Evolutionary conservation across 2,888 invertebrate genomes (phyloP), one percentile per base, ranked within the genome.

Genomic region (Teinopalpus imperialis): DNA sequence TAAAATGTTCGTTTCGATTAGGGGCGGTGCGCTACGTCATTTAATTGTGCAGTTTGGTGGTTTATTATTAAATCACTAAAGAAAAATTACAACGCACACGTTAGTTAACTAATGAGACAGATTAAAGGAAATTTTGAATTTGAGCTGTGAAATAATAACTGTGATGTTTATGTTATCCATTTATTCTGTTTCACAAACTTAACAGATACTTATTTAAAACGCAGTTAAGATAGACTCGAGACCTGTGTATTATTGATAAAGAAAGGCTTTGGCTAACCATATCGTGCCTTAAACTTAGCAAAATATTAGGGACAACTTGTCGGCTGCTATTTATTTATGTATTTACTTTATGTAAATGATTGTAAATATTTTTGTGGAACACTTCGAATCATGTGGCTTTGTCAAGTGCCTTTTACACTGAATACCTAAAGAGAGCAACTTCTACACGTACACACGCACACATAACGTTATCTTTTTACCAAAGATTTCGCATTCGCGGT

Each of bases 1-100:
- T n/a, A n/a, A n/a, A n/a, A n/a, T n/a, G n/a, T n/a, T n/a, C n/a
- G n/a, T n/a, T 18, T 20, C 34, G 18, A n/a, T 10, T 5, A 7
- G 8, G 5, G 23, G 16, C 5, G 24, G 6, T 4, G 23, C 16
- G n/a, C 1, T 8, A 30, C 9, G 12, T 29, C 35, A 10, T 34
- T 26, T 34, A 48, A 35, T 49, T 55, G 49, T 58, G 49, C 49
- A 57, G 54, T 59, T 49, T 54, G 37, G 63, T 65, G 56, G 56
- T 62, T 59, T 66, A n/a, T n/a, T n/a, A n/a, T n/a, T n/a, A n/a
- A n/a, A n/a, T 64, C 56, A 58, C 55, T 43, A 49, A 24, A 21
- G 37, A 43, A 30, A 36, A 32, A 39, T 21, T 4, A 23, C 32
- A 16, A 46, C 46, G 46, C 40, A 46, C 46, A 46, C 40, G 29